Base-by-base conservation (phyloP, 2,797 vertebrate genomes). In the Cryptoprocta ferox region DNA sequence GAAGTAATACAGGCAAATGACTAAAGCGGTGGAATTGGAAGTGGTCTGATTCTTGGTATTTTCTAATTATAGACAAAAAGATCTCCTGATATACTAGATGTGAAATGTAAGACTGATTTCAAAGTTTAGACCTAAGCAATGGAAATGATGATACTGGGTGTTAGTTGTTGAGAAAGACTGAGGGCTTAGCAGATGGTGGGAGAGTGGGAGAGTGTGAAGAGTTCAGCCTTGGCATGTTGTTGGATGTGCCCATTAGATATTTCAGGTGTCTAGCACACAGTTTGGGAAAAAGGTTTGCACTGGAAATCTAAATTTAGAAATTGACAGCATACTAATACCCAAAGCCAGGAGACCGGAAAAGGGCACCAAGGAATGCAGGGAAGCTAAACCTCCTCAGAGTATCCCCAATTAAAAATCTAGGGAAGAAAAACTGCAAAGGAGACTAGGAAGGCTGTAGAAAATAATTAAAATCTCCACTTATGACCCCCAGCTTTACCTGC, bases 241-340 rank as follows among this genome's bases (percentile, higher is more conserved):
- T n/a, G 42, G 39, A 79, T 35, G 53, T 73, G 30, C 5, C 48
- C 75, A 68, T 48, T 76, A 81, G 32, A 89, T 28, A 79, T 50
- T 68, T 28, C 75, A 63, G 30, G 35, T 70, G 24, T 32, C 35
- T 42, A 59, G 48, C 8, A 92, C 21, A 45, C 78, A 84, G 3
- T 37, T 48, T 63, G 45, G 10, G 32, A 10, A 50, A 37, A 48
- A 90, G 19, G 59, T 80, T 16, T 96, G 50, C 80, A 66, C 4
- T 88, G 42, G 59, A 90, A 87, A 92, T 61, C 61, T 35, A 70
- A 70, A 94, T 48, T 80, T 86, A 61, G 15, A 89, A 85, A 82
- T 11, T 70, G 61, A 71, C 30, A 85, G 14, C 21, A 48, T 66
- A 19, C 9, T 59, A 59, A 32, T 16, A 35, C 39, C 30, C 75